phyloP scores from a whole-genome alignment of 2,888 invertebrate genomes.

The Xestia rhomboidea region DNA sequence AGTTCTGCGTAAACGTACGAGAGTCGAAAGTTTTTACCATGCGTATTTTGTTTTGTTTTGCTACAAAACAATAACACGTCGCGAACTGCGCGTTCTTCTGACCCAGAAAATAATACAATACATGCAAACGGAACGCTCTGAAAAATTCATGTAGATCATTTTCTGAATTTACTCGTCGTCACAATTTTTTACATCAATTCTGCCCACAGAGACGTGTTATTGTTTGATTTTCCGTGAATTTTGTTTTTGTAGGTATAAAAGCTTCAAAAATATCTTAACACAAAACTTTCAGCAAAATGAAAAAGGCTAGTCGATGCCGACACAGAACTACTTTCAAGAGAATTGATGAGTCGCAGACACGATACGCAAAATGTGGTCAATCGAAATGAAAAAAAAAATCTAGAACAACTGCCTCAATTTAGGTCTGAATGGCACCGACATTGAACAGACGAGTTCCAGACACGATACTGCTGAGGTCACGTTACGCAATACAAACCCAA shows the following conservation, averaged over 20 bases:
- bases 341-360: conserved; percentile 43
- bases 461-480: conserved; percentile 41
- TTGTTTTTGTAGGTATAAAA: background rate
- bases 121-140: background rate
- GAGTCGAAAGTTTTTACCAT: background rate
- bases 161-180: background rate
- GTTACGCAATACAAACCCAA: conserved; percentile 30
- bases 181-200: background rate
- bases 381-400: conserved; percentile 36
- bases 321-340: conserved; percentile 4
- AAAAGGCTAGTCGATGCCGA: conserved; percentile 17
- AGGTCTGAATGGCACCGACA: conserved; percentile 23
- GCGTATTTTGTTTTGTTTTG: conserved; percentile 15
- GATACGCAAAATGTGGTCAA: conserved; percentile 52
- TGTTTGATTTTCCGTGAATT: background rate
- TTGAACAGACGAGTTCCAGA: conserved; percentile 43
- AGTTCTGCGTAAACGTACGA: conserved; percentile 4
- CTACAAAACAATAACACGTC: conserved; percentile 20
- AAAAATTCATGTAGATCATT: background rate
- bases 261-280: background rate
- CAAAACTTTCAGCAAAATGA: conserved; percentile 1
- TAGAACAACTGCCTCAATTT: conserved; percentile 38
- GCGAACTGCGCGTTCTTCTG: conserved; percentile 13
- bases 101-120: conserved; percentile 9
- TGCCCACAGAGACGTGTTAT: background rate